A percentile compares a stretch with the other conserved stretches of the same genome.
phyloP scores from a whole-genome alignment of 2,888 invertebrate species.

The Coelogynopora nodosa region DNA sequence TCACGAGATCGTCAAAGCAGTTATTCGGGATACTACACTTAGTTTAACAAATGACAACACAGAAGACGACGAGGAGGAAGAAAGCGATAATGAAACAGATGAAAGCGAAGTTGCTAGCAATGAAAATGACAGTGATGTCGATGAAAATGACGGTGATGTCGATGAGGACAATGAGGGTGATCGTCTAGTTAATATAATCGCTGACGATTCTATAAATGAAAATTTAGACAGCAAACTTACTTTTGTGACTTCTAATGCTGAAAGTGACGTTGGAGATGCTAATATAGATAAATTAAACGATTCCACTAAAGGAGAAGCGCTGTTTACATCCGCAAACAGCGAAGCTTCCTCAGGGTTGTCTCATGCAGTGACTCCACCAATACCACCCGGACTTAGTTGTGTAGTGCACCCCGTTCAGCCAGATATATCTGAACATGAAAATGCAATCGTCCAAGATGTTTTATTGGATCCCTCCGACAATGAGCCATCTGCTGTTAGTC shows the following conservation, averaged over 20 bases:
- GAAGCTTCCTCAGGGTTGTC: not conserved
- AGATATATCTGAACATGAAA: not conserved
- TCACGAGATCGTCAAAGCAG: not conserved
- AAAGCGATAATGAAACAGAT: not conserved
- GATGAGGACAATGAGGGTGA: not conserved
- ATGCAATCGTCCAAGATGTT: not conserved
- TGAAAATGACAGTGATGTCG: not conserved
- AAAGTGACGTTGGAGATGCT: no score
- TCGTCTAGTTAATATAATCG: not conserved
- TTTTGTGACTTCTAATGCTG: no score
- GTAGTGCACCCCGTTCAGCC: not conserved
- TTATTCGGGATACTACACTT: conserved; percentile 3
- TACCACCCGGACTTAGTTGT: not conserved
- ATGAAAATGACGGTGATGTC: not conserved
- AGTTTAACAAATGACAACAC: not conserved
- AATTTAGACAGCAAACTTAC: not conserved
- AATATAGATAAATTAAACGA: no score
- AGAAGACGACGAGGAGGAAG: not conserved
- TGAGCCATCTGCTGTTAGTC: not conserved
- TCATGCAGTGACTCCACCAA: not conserved
- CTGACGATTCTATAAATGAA: not conserved
- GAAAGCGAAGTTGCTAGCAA: not conserved
- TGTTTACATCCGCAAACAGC: no score
- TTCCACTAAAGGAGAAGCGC: no score
- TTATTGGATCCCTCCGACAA: not conserved